Evolutionary conservation across 2,888 invertebrate genomes (phyloP), one percentile per base, ranked within the genome.

Genomic region (Camptogramma bilineatum): DNA sequence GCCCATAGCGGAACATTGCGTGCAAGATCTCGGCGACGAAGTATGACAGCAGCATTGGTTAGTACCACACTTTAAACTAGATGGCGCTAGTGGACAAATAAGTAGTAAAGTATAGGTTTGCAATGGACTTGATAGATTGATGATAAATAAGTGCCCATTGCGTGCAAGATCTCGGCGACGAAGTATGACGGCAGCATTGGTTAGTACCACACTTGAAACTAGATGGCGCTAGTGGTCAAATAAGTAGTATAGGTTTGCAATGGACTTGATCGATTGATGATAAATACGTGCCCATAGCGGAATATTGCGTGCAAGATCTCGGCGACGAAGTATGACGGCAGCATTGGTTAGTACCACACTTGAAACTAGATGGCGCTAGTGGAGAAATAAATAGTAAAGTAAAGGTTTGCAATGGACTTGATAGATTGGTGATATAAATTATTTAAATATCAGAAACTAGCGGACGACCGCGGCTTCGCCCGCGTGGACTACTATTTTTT

Each of bases 131-230:
- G n/a, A n/a, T n/a, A n/a, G n/a, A 97, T 99, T 52, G 98, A 97
- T 16, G 98, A 98, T 77, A 96, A 96, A 79, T 98, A 96, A 87
- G 98, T 99, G 67, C 98, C 99, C 16, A 97, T 79, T 98, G 98
- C 66, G 96, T 98, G 5, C 95, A 96, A 71, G 95, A 96, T 85
- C 90, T 97, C 66, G 96, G 96, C 57, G 96, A 95, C 60, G 96
- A 96, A 84, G 94, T 95, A 13, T 92, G 79, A 84, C 76, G 70
- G 46, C 54, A 56, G 65, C n/a, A 24, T 8, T 53, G 70, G 56
- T n/a, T n/a, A n/a, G n/a, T 34, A 53, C 46, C 56, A 51, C 44
- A 42, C 53, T 16, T 9, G 13, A 8, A 34, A 52, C 52, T 34
- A 34, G 34, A 34, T 52, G 46, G 46, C 46, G 46, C 9, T 46